Evolutionary conservation across 1,140 invertebrate genomes (phyloP).

Genomic region (Zaprionus capensis): DNA sequence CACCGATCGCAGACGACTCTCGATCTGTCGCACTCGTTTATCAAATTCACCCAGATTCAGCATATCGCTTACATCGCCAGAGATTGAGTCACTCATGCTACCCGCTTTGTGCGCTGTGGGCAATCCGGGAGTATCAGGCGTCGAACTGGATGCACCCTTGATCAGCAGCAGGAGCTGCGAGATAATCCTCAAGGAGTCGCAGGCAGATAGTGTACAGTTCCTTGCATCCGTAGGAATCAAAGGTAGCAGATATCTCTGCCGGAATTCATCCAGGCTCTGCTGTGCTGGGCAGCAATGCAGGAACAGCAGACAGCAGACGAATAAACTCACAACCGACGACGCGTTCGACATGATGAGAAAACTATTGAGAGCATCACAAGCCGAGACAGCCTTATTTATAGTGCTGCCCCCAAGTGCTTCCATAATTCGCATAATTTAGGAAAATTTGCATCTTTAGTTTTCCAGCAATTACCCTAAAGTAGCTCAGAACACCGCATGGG

Average conservation of each 20-base stretch:
- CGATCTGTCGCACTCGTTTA: conserved; percentile 85
- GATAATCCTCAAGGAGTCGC: conserved; percentile 69
- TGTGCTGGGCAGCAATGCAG: conserved; percentile 16
- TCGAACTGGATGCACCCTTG: conserved; percentile 30
- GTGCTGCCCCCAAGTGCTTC: conserved; percentile 10
- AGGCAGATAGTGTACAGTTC: conserved; percentile 73
- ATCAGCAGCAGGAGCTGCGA: conserved; percentile 68
- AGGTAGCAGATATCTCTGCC: conserved; percentile 62
- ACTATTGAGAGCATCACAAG: conserved; percentile 25
- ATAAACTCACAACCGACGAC: conserved; percentile 6
- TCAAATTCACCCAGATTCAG: conserved; percentile 55
- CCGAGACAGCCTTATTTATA: conserved; percentile 48
- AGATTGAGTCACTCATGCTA: conserved; percentile 5
- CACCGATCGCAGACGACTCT: conserved; percentile 88
- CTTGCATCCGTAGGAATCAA: conserved; percentile 52
- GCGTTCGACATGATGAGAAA: conserved; percentile 41
- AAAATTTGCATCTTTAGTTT: conserved; percentile 65
- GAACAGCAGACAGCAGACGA: conserved; percentile 29
- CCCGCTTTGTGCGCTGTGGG: background rate
- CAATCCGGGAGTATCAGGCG: background rate
- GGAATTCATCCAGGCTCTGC: conserved; percentile 66
- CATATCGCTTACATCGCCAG: conserved; percentile 40
- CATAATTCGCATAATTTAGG: conserved; percentile 67
- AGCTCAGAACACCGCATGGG: conserved; percentile 49
- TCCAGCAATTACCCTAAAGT: conserved; percentile 70